Evolutionary conservation across 2,888 invertebrate genomes (phyloP).

Genomic region (Watsonalla binaria): DNA sequence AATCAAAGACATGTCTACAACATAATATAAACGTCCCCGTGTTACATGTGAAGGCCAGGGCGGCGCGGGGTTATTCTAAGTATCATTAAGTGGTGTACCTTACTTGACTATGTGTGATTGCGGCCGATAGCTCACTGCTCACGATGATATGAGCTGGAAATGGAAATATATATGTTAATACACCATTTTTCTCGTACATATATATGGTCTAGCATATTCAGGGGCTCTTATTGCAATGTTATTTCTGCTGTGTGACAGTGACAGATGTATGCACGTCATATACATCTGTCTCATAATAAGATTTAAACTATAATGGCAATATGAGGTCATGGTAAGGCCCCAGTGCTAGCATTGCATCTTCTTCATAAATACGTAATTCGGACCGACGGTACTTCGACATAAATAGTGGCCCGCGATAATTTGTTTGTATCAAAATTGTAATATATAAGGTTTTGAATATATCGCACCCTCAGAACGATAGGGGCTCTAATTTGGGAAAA

Average conservation of each 20-base stretch:
- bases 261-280: too few relatives aligned
- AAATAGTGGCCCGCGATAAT: background rate
- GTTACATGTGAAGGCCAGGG: constrained; percentile 9
- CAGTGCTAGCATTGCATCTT: too few relatives aligned
- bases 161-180: constrained; percentile 6
- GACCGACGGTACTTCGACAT: too few relatives aligned
- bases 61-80: constrained; percentile 40
- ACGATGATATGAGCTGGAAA: constrained; percentile 78
- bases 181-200: background rate
- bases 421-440: background rate
- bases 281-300: too few relatives aligned
- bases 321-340: too few relatives aligned
- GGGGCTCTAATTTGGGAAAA: too few relatives aligned
- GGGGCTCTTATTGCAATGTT: too few relatives aligned
- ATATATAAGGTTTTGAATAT: background rate
- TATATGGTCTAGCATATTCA: too few relatives aligned
- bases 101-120: constrained; percentile 65
- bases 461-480: too few relatives aligned
- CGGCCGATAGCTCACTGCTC: constrained; percentile 74
- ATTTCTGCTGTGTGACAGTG: too few relatives aligned
- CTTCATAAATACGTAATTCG: too few relatives aligned
- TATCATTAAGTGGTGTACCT: constrained; percentile 62
- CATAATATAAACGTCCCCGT: constrained; percentile 55
- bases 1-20: constrained; percentile 60
- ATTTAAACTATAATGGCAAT: too few relatives aligned